Evolutionary conservation across 2,888 invertebrate species (phyloP), one percentile per base, ranked within the genome.

Genomic region (Scelioninae gen. 1): DNA sequence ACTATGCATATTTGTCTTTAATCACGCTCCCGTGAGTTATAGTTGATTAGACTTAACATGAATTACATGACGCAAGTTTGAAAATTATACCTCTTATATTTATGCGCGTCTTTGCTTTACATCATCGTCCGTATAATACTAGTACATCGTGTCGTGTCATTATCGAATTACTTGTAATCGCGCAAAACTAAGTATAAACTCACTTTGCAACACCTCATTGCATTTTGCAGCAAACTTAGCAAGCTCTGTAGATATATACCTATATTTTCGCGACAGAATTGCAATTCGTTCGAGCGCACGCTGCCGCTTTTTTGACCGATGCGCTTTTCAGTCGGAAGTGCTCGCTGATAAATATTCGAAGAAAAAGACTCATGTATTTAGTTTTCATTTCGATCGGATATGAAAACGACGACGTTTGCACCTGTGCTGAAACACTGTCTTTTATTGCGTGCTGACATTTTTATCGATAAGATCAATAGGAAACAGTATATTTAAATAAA

Each of bases 171-270:
- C 69, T 72, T 16, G 55, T 55, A 47, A 74, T 74, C 62, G 53
- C 55, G 68, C 74, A 55, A 68, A 80, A 62, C 68, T 74, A 43
- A 62, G 55, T 68, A 68, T 62, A 68, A 80, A 80, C 80, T 80
- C 68, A 56, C 60, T 74, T 74, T 55, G 74, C 66, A 45, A 74
- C 80, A 74, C 53, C 45, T 62, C 80, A 80, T 80, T 80, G 68
- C 74, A 80, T 74, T 66, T 79, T 49, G 31, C 62, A 29, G 74
- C 65, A 74, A 72, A 74, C 72, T 79, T 47, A 43, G 15, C 49
- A 60, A 49, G 32, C 32, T 31, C 13, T 13, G n/a, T n/a, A 34
- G 34, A 55, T 68, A 55, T 38, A 56, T n/a, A n/a, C n/a, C n/a
- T 56, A 34, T 47, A 29, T 49, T 43, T 51, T 23, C 43, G 16